A percentile compares a stretch with the other conserved stretches of the same genome.
Conservation (phyloP, 2,888 invertebrate genomes). For the Cremastobaeus sp. region DNA sequence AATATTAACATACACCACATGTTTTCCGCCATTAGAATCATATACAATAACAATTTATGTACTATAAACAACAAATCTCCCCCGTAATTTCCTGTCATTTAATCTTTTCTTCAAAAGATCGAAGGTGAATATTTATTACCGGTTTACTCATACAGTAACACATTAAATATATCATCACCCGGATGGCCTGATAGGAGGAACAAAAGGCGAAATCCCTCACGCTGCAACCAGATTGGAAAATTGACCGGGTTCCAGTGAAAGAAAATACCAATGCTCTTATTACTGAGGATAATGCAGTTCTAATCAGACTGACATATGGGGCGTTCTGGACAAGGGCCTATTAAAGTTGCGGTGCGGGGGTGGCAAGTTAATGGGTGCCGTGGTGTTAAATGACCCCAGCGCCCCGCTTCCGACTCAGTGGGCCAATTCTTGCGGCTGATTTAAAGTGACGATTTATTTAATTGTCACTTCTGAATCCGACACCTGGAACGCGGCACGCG, state of each 20-base stretch:
- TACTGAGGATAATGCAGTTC: slow-evolving; percentile 48
- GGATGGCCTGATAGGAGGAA: too few relatives aligned
- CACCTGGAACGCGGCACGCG: slow-evolving; percentile 67
- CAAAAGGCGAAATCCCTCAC: slow-evolving; percentile 1
- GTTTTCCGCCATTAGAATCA: too few relatives aligned
- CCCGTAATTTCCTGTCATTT: too few relatives aligned
- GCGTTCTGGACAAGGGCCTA: slow-evolving; percentile 60
- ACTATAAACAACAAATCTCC: too few relatives aligned
- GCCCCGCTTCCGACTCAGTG: slow-evolving; percentile 59
- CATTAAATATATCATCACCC: too few relatives aligned
- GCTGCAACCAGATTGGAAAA: neutral
- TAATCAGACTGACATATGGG: slow-evolving; percentile 68
- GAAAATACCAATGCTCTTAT: slow-evolving; percentile 36
- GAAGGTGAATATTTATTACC: too few relatives aligned
- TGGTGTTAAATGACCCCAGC: slow-evolving; percentile 72
- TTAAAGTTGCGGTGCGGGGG: slow-evolving; percentile 64
- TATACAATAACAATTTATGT: too few relatives aligned
- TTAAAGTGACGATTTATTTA: slow-evolving; percentile 72
- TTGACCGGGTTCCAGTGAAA: slow-evolving; percentile 12
- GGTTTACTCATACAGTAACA: too few relatives aligned
- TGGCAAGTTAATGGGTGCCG: slow-evolving; percentile 71
- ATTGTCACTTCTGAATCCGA: slow-evolving; percentile 65
- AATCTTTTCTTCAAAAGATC: too few relatives aligned
- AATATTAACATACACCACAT: too few relatives aligned
- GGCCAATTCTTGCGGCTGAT: slow-evolving; percentile 72